Evolutionary conservation across 1,140 invertebrate genomes (phyloP).

Genomic region (Schlechtendalia chinensis): DNA sequence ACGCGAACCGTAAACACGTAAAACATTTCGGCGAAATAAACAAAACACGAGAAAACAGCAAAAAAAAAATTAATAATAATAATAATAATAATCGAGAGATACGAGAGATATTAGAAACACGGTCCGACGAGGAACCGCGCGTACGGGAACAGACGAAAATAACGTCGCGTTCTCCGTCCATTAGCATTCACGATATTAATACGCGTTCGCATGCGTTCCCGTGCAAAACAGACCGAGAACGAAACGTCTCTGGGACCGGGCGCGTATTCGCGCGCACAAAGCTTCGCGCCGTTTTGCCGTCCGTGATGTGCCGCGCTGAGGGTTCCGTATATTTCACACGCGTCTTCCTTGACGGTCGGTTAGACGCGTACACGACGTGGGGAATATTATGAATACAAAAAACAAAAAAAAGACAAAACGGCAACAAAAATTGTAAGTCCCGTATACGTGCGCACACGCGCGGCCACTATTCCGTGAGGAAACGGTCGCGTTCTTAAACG

Average conservation of each 20-base stretch:
- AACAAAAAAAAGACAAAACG: background rate
- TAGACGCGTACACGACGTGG: background rate
- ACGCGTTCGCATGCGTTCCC: background rate
- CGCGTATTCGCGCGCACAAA: background rate
- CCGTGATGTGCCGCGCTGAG: background rate
- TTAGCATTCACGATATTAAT: conserved; percentile 2
- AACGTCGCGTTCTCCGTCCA: conserved; percentile 9
- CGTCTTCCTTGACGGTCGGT: conserved; percentile 8
- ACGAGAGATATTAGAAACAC: too few species aligned
- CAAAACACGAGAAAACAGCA: too few species aligned
- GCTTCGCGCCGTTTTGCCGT: background rate
- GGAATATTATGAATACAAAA: background rate
- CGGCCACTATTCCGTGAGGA: too few species aligned
- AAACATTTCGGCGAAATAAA: too few species aligned
- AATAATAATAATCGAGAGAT: too few species aligned
- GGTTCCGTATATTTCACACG: conserved; percentile 6
- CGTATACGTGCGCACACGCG: too few species aligned
- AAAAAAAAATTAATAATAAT: too few species aligned
- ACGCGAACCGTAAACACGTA: too few species aligned
- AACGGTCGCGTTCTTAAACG: too few species aligned
- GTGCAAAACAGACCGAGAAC: conserved; percentile 8
- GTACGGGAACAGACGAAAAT: too few species aligned
- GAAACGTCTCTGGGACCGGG: conserved; percentile 15
- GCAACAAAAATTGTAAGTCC: too few species aligned
- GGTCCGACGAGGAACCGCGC: too few species aligned